phyloP scores from a whole-genome alignment of 2,888 invertebrate genomes.

The Neoaliturus tenellus region DNA sequence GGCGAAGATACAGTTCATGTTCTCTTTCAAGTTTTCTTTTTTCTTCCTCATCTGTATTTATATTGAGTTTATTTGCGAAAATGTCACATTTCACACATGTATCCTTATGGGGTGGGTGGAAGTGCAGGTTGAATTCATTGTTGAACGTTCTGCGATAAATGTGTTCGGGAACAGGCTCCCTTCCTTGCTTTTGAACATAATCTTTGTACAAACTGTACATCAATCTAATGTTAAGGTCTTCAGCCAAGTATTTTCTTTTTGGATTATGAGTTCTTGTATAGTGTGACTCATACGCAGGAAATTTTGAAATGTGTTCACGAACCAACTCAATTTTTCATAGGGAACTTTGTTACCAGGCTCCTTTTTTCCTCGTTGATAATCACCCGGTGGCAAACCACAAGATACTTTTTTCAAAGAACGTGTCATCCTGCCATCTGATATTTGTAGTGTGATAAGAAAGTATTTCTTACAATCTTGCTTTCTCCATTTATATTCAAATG shows the following conservation, averaged over 20 bases:
- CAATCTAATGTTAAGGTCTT: conserved; percentile 43
- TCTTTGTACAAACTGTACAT: conserved; percentile 55
- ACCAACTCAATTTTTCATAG: conserved; percentile 6
- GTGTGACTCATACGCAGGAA: conserved; percentile 41
- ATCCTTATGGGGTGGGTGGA: too few relatives aligned
- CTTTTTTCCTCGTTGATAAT: conserved; percentile 44
- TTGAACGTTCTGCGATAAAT: conserved; percentile 50
- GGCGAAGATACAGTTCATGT: too few relatives aligned
- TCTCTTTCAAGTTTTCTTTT: too few relatives aligned
- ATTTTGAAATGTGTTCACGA: conserved; percentile 44
- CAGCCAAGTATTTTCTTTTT: conserved; percentile 52
- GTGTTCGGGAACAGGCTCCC: conserved; percentile 45
- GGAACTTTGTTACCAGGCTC: conserved; percentile 51
- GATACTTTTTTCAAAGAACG: conserved; percentile 48
- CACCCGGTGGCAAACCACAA: conserved; percentile 23
- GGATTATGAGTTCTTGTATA: conserved; percentile 53
- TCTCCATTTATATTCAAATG: conserved; percentile 37
- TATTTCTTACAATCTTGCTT: conserved; percentile 54
- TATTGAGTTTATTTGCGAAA: too few relatives aligned
- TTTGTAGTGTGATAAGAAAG: conserved; percentile 47
- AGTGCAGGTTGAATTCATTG: conserved; percentile 49
- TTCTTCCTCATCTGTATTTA: too few relatives aligned
- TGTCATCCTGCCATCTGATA: conserved; percentile 51
- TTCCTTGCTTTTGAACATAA: conserved; percentile 12
- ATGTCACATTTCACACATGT: too few relatives aligned